Conservation (phyloP, 2,113 vertebrate species). For the Odobenus rosmarus region DNA sequence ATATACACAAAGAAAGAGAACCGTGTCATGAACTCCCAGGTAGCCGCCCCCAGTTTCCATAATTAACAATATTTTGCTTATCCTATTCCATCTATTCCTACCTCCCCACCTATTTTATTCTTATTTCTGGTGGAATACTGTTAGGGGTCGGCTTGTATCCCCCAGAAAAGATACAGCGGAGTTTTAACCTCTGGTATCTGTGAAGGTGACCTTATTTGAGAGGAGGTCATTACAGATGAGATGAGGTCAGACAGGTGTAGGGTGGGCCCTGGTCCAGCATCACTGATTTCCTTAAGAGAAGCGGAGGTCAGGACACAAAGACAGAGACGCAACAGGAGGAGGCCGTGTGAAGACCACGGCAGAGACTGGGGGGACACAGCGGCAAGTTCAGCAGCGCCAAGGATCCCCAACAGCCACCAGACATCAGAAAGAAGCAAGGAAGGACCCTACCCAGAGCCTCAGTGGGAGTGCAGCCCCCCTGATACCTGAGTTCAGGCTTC, state of each 20-base stretch:
- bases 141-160: fast-evolving
- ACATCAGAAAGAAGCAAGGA: no score
- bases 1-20: background rate
- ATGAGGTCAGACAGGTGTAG: fast-evolving
- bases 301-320: background rate
- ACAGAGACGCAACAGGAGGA: background rate
- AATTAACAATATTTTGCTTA: background rate
- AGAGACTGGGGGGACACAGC: fast-evolving
- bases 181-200: background rate
- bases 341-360: background rate
- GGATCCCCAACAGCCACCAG: fast-evolving
- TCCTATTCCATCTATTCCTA: fast-evolving
- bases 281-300: background rate
- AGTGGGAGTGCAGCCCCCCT: fast-evolving
- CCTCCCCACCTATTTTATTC: background rate
- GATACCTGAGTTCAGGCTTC: background rate
- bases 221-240: fast-evolving
- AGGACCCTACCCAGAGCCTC: fast-evolving
- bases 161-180: fast-evolving
- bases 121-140: background rate
- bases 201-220: background rate
- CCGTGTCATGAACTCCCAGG: background rate
- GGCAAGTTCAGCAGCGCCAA: fast-evolving
- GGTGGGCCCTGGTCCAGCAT: fast-evolving
- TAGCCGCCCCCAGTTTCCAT: no score